These are phyloP conservation scores for Hoplias malabaricus DNA, from an alignment of 2,113 vertebrate genomes.

Conservation along the genomic window DNA sequence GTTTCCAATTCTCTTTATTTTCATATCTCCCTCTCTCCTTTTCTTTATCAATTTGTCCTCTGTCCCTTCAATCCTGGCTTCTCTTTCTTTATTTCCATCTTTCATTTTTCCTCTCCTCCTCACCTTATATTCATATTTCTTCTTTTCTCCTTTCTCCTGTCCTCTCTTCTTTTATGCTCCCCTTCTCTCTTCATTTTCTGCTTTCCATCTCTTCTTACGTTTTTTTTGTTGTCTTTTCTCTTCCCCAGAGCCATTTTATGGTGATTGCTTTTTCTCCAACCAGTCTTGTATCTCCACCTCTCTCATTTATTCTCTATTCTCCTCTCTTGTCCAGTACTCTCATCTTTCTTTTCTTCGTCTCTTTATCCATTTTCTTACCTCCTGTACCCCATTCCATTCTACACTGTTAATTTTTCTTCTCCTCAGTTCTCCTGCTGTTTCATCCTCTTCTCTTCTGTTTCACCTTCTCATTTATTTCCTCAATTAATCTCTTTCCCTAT, in stretches of 20 bases:
- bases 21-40: background rate
- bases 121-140: background rate
- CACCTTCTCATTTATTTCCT: background rate
- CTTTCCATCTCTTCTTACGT: too few species aligned
- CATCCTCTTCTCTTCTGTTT: background rate
- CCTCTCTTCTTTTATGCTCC: background rate
- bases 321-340: background rate
- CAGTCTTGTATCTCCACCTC: background rate
- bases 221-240: background rate
- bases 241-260: too few species aligned
- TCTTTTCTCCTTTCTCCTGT: background rate
- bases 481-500: background rate
- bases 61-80: background rate
- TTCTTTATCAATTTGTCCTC: background rate
- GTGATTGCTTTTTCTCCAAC: too few species aligned
- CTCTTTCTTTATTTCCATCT: background rate
- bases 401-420: background rate
- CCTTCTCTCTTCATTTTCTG: background rate
- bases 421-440: background rate
- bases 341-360: background rate
- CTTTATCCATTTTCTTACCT: background rate
- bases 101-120: background rate
- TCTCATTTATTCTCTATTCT: background rate
- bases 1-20: too few species aligned
- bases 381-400: background rate